Evolutionary conservation across 1,140 invertebrate genomes (phyloP).

Genomic region (Leptopilina boulardi): DNA sequence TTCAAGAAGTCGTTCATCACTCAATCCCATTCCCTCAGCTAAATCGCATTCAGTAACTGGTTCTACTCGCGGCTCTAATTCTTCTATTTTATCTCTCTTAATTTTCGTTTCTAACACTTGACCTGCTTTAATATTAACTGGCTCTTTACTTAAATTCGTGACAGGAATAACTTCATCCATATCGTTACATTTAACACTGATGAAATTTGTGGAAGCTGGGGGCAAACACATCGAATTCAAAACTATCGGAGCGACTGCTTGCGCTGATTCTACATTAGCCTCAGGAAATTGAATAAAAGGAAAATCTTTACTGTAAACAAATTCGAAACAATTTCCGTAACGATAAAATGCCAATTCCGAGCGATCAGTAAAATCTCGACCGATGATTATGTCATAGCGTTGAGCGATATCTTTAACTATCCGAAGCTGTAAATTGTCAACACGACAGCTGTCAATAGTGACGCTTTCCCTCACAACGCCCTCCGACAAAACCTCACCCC

Average conservation of each 20-base stretch:
- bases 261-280: neutral
- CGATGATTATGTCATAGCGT: constrained; percentile 23
- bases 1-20: neutral
- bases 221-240: neutral
- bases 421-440: neutral
- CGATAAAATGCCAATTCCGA: constrained; percentile 1
- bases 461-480: constrained; percentile 17
- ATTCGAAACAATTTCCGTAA: neutral
- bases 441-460: neutral
- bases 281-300: neutral
- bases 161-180: neutral
- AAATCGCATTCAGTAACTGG: neutral
- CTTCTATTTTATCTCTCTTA: neutral
- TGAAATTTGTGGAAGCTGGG: neutral
- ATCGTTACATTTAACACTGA: neutral
- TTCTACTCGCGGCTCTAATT: neutral
- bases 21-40: neutral
- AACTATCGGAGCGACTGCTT: neutral
- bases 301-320: constrained; percentile 4
- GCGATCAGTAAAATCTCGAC: constrained; percentile 35
- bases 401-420: constrained; percentile 34
- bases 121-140: neutral
- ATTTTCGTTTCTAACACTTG: neutral
- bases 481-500: neutral
- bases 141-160: neutral